Percentiles rank a stretch among this genome's conserved stretches.
Evolutionary conservation across 2,113 vertebrate species (phyloP).

Genomic region (Tricholaema leucomelas): DNA sequence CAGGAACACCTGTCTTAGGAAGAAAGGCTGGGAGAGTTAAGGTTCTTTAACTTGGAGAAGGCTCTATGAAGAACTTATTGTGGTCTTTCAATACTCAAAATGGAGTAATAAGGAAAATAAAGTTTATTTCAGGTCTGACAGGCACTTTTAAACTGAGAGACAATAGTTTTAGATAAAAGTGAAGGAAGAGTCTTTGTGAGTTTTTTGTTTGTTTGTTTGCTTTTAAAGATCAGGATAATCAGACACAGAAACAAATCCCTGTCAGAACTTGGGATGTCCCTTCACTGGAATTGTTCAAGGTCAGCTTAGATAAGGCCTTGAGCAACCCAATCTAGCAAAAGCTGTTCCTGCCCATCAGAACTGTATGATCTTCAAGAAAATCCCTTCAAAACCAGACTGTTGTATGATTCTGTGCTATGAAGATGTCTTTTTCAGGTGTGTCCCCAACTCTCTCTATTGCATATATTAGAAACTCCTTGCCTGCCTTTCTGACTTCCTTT

Average conservation of each 20-base stretch:
- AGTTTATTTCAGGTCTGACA: no score
- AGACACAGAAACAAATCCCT: background rate
- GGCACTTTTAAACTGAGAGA: no score
- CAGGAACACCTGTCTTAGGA: no score
- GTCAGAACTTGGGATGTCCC: no score
- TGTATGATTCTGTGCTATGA: background rate
- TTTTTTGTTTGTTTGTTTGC: background rate
- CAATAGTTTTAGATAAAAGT: no score
- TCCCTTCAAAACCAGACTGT: background rate
- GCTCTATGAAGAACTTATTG: no score
- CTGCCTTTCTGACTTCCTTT: background rate
- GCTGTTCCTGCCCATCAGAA: background rate
- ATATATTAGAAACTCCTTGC: accelerated
- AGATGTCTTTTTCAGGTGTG: background rate
- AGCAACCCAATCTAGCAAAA: background rate
- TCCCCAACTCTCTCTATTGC: background rate
- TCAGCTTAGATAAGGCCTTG: background rate
- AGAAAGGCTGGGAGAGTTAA: no score
- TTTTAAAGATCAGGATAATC: background rate
- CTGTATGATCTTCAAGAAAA: background rate
- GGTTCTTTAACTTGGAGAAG: no score
- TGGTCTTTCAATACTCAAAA: no score
- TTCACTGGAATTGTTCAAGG: background rate
- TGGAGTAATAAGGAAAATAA: no score
- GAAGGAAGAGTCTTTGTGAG: no score